Evolutionary conservation across 2,113 vertebrate species (phyloP).

Genomic region (Limnothrissa miodon): DNA sequence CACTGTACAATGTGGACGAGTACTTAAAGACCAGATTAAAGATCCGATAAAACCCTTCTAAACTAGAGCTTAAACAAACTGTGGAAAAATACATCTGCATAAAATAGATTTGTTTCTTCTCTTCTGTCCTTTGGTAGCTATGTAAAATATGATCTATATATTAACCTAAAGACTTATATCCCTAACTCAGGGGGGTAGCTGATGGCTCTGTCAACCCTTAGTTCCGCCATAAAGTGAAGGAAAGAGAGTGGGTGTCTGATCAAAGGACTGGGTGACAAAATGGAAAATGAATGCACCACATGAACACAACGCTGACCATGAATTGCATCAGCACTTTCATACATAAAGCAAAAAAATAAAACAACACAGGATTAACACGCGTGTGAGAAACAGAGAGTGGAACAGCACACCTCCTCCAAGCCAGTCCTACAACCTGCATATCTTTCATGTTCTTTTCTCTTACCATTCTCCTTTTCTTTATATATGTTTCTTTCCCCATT

Average conservation of each 20-base stretch:
- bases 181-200: conserved; percentile 70
- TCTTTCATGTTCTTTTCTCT: not conserved
- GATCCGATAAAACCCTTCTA: not conserved
- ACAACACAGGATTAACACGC: not conserved
- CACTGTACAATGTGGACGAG: conserved; percentile 9
- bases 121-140: conserved; percentile 38
- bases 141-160: conserved; percentile 23
- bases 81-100: conserved; percentile 26
- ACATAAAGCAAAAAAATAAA: conserved; percentile 28
- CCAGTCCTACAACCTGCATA: not conserved
- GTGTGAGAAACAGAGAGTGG: conserved; percentile 19
- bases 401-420: conserved; percentile 41
- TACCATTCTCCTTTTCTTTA: not conserved
- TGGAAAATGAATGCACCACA: conserved; percentile 44
- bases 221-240: conserved; percentile 54
- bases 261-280: conserved; percentile 52
- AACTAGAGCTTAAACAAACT: conserved; percentile 19
- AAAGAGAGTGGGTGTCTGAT: not conserved
- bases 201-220: conserved; percentile 64
- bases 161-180: conserved; percentile 40
- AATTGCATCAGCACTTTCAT: conserved; percentile 31
- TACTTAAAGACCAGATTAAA: conserved; percentile 27
- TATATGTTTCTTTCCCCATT: not conserved
- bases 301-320: conserved; percentile 41
- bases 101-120: conserved; percentile 19